These are phyloP conservation scores for Druon quercuslanigerum DNA, from an alignment of 1,140 invertebrate genomes.

Conservation along the genomic window DNA sequence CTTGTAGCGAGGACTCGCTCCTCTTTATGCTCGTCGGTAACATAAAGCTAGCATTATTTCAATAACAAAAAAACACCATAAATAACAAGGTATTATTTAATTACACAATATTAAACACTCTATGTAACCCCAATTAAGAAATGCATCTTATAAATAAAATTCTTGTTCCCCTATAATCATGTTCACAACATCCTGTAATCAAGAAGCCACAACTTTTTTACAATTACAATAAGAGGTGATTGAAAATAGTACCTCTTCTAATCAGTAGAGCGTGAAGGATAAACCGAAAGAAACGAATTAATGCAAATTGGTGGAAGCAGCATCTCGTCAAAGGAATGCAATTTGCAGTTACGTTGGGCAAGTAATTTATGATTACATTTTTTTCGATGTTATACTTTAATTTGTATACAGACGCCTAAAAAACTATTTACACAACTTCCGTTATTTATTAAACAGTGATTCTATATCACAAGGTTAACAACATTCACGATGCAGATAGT, in stretches of 20 bases:
- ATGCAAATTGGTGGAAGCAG: neutral
- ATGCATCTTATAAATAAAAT: neutral
- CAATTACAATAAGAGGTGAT: no score
- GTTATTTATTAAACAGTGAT: conserved; percentile 3
- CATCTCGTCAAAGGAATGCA: no score
- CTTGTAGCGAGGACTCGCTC: conserved; percentile 40
- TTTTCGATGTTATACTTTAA: neutral
- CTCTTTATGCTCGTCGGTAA: conserved; percentile 61
- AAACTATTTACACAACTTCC: conserved; percentile 35
- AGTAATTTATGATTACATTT: no score
- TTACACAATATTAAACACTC: neutral
- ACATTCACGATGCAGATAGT: conserved; percentile 51
- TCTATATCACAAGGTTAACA: conserved; percentile 56
- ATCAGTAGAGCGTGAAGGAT: neutral
- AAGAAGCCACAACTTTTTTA: no score
- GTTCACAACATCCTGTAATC: no score
- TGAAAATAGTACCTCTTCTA: no score
- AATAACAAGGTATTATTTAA: neutral
- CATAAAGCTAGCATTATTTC: conserved; percentile 42
- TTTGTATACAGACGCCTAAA: neutral
- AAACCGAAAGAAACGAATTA: neutral
- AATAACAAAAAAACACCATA: neutral
- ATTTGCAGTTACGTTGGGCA: no score
- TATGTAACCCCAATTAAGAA: neutral
- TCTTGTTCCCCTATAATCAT: neutral